These are phyloP conservation scores for Anoplius nigerrimus DNA, from an alignment of 2,888 invertebrate species.

Conservation along the genomic window DNA sequence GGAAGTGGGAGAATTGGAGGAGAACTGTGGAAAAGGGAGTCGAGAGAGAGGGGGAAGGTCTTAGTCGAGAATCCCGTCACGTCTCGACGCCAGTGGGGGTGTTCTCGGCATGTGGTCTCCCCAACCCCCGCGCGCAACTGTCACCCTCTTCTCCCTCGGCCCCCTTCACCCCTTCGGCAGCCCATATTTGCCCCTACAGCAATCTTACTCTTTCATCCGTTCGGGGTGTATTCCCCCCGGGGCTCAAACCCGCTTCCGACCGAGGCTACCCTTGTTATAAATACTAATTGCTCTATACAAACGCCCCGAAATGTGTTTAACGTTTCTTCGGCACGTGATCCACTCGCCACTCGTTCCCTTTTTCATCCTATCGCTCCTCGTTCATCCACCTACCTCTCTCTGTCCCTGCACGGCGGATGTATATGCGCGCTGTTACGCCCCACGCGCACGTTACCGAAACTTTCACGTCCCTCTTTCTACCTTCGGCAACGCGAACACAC, in stretches of 20 bases:
- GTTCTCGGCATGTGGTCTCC: conserved; percentile 68
- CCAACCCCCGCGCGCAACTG: conserved; percentile 47
- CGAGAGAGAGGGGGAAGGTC: conserved; percentile 17
- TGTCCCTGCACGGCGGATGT: not conserved
- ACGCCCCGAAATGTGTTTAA: conserved; percentile 66
- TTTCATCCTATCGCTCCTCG: not conserved
- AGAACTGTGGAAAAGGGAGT: not conserved
- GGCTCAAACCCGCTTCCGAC: conserved; percentile 42
- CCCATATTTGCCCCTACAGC: conserved; percentile 21
- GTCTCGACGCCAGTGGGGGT: conserved; percentile 61
- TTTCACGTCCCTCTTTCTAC: not conserved
- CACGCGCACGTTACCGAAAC: too few relatives aligned
- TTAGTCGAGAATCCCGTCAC: conserved; percentile 61
- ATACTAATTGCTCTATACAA: conserved; percentile 71
- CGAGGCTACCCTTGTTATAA: conserved; percentile 65
- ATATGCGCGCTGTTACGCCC: too few relatives aligned
- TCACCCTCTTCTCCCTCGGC: conserved; percentile 39
- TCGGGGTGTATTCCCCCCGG: conserved; percentile 32
- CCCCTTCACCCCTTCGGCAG: conserved; percentile 9
- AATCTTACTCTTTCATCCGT: conserved; percentile 39
- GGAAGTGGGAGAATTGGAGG: not conserved
- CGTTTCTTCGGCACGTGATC: conserved; percentile 58
- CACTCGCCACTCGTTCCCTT: conserved; percentile 14
- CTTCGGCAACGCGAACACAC: not conserved
- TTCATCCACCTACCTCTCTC: conserved; percentile 1